A percentile compares a stretch with the other conserved stretches of the same genome.
phyloP scores from a whole-genome alignment of 2,888 invertebrate genomes.

The Drosophila setosimentum region DNA sequence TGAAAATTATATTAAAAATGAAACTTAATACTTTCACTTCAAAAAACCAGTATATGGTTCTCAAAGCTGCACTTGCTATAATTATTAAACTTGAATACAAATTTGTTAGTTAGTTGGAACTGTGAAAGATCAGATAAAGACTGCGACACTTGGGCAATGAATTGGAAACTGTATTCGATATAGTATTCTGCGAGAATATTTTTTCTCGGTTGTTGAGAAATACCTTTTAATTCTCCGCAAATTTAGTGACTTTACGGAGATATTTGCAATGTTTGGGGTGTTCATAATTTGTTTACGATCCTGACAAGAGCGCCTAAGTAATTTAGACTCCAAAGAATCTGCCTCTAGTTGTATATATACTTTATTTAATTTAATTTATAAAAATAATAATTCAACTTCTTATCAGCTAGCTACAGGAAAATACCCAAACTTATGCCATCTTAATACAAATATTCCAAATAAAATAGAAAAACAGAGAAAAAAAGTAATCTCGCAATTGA shows the following conservation, averaged over 20 bases:
- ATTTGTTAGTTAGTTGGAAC: background rate
- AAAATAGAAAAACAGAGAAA: constrained; percentile 13
- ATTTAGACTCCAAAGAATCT: background rate
- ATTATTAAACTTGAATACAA: background rate
- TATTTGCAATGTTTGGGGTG: background rate
- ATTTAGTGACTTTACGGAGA: background rate
- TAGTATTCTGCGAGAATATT: background rate
- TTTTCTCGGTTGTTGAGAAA: background rate
- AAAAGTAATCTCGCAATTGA: constrained; percentile 11
- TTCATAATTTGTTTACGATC: background rate
- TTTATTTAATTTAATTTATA: background rate
- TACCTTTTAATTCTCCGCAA: background rate
- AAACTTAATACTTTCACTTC: background rate
- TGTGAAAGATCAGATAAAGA: background rate
- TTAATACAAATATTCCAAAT: background rate
- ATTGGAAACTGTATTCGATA: background rate
- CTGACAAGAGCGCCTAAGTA: no score
- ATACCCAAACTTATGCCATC: background rate
- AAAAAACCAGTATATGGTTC: background rate
- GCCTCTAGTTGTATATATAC: background rate
- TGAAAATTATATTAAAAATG: background rate
- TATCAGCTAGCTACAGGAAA: background rate
- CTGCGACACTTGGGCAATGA: background rate
- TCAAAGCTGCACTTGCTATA: background rate
- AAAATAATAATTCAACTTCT: background rate